These are phyloP conservation scores for Chaetorhynchus papuensis DNA, from an alignment of 2,113 vertebrate genomes.

Conservation along the genomic window DNA sequence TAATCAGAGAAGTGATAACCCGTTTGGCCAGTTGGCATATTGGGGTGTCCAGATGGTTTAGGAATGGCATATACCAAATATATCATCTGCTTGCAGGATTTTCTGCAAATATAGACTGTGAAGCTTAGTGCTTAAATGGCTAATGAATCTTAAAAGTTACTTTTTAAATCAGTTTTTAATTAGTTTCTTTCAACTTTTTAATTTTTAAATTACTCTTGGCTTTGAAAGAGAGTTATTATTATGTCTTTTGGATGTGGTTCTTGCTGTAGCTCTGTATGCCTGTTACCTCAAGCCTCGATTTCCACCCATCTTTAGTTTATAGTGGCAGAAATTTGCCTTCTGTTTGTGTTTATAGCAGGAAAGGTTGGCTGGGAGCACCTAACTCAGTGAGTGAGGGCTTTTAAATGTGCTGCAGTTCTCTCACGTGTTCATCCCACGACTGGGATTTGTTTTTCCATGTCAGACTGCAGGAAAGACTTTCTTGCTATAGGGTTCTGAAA, in stretches of 20 bases:
- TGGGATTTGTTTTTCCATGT: background rate
- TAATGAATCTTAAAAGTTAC: background rate
- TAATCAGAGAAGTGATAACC: background rate
- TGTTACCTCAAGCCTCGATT: background rate
- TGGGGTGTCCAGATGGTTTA: background rate
- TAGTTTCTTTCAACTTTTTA: background rate
- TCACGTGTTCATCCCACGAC: fast-evolving
- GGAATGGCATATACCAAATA: background rate
- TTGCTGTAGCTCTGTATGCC: background rate
- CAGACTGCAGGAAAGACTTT: background rate
- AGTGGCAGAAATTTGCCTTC: background rate
- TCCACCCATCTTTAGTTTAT: background rate
- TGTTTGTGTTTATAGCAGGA: background rate
- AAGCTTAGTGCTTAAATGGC: background rate
- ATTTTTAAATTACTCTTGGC: background rate
- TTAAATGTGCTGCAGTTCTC: background rate
- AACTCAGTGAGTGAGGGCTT: background rate
- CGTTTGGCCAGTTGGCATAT: background rate
- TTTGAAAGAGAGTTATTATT: background rate
- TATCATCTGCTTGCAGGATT: background rate
- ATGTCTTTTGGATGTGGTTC: background rate
- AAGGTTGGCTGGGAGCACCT: background rate
- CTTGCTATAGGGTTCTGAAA: background rate
- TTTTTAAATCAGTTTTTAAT: background rate
- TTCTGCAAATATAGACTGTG: background rate